A percentile compares a stretch with the other conserved stretches of the same genome.
Evolutionary conservation across 2,113 vertebrate species (phyloP).

Genomic region (Verasper variegatus): DNA sequence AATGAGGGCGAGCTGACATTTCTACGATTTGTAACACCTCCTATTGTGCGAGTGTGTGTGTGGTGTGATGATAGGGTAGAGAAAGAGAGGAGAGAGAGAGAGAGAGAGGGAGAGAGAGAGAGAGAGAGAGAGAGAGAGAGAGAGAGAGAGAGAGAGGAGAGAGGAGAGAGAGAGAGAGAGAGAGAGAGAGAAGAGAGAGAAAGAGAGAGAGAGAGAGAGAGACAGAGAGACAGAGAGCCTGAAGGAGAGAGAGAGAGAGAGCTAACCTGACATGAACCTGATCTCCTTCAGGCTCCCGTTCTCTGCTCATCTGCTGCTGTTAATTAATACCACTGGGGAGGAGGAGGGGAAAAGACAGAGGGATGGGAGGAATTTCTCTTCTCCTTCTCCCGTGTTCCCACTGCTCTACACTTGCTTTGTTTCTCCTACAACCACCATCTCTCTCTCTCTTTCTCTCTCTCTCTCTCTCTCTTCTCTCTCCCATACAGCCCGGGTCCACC

Average conservation of each 20-base stretch:
- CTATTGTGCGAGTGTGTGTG: constrained; percentile 32
- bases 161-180: neutral
- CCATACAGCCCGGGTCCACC: constrained; percentile 42
- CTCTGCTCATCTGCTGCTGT: constrained; percentile 79
- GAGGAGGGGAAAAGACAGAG: constrained; percentile 63
- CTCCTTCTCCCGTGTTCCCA: constrained; percentile 40
- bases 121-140: constrained; percentile 1
- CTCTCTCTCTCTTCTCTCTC: constrained; percentile 29
- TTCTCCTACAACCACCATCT: constrained; percentile 45
- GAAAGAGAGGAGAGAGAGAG: neutral
- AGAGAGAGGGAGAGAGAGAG: neutral
- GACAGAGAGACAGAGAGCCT: neutral
- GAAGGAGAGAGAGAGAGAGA: neutral
- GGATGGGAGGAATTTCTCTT: constrained; percentile 43
- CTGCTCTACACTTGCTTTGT: constrained; percentile 47
- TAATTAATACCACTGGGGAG: constrained; percentile 82
- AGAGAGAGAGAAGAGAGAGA: neutral
- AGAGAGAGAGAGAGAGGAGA: neutral
- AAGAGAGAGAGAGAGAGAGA: no score
- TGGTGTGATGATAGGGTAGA: constrained; percentile 13
- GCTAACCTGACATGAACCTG: constrained; percentile 78
- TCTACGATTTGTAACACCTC: constrained; percentile 41
- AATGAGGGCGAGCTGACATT: constrained; percentile 37
- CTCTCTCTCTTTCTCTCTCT: constrained; percentile 22
- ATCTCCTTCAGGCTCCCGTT: constrained; percentile 73